phyloP scores from a whole-genome alignment of 2,888 invertebrate genomes.

The Dicranocentrus wangi region DNA sequence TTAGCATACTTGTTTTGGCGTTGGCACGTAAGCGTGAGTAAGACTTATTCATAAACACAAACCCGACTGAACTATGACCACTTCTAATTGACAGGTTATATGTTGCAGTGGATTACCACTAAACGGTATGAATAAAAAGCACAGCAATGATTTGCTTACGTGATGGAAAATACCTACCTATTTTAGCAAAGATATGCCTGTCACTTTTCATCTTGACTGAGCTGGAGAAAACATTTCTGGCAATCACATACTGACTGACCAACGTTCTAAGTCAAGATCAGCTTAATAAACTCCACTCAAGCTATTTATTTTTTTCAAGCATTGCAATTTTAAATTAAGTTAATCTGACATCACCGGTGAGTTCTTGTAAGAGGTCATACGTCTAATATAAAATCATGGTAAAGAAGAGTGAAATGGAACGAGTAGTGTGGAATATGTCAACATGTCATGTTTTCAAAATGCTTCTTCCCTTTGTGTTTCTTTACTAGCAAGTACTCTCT shows the following conservation, averaged over 20 bases:
- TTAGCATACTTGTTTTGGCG: too few relatives aligned
- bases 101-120: conserved; percentile 18
- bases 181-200: conserved; percentile 3
- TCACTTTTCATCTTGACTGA: conserved; percentile 9
- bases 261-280: too few relatives aligned
- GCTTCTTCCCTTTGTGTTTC: background rate
- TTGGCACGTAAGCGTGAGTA: too few relatives aligned
- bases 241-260: too few relatives aligned
- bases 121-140: too few relatives aligned
- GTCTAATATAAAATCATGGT: too few relatives aligned
- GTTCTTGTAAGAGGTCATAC: too few relatives aligned
- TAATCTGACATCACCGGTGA: too few relatives aligned
- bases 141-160: conserved; percentile 34
- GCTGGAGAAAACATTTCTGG: background rate
- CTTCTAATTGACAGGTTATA: conserved; percentile 28
- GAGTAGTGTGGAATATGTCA: conserved; percentile 8
- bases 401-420: too few relatives aligned
- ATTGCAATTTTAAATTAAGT: too few relatives aligned
- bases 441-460: background rate
- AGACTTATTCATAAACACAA: conserved; percentile 16
- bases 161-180: conserved; percentile 8
- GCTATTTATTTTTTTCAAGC: too few relatives aligned
- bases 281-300: too few relatives aligned
- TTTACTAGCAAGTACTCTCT: background rate
- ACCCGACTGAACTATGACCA: conserved; percentile 18